Base-by-base conservation (phyloP, 2,888 invertebrate genomes). In the Tachina grossa region DNA sequence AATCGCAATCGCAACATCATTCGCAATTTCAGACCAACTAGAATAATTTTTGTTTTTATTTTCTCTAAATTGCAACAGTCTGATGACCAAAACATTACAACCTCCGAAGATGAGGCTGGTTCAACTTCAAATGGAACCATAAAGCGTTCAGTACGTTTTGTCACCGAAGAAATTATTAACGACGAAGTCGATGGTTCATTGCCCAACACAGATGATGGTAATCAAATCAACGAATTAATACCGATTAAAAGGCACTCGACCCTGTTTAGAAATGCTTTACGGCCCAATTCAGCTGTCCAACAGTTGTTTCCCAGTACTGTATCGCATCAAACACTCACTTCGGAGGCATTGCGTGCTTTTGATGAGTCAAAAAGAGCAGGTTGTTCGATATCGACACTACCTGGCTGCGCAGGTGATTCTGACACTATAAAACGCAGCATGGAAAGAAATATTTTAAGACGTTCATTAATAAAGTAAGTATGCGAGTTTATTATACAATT, bases 281-380 rank as follows among this genome's bases (percentile, higher is more conserved):
- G 93, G 71, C 93, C 96, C 9, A 97, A 97, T 91, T 97, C 97
- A 0, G 97, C 97, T 4, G 96, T 97, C 9, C 94, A 97, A 78
- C 97, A 97, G 90, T 93, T 97, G 72, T 97, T 97, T 91, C 97
- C 97, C 31, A 95, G 95, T 89, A 94, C 95, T 45, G 79, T 49
- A 47, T 94, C 95, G 2, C 96, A 96, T 11, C 95, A 95, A 53
- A 89, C 91, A 10, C 85, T 96, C 75, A 96, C 96, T 14, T 95
- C 96, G 14, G 97, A 97, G 92, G 96, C 96, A n/a, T 92, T 97
- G 74, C 94, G 96, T 89, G 94, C 95, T 1, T 95, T 95, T 89
- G 95, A 95, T 87, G 94, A 95, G 87, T 94, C 94, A 0, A 95
- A 95, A 90, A 93, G 94, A 63, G 92, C 94, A 89, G 92, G 94